phyloP scores from a whole-genome alignment of 2,888 invertebrate species.

The Itoplectis maculator region DNA sequence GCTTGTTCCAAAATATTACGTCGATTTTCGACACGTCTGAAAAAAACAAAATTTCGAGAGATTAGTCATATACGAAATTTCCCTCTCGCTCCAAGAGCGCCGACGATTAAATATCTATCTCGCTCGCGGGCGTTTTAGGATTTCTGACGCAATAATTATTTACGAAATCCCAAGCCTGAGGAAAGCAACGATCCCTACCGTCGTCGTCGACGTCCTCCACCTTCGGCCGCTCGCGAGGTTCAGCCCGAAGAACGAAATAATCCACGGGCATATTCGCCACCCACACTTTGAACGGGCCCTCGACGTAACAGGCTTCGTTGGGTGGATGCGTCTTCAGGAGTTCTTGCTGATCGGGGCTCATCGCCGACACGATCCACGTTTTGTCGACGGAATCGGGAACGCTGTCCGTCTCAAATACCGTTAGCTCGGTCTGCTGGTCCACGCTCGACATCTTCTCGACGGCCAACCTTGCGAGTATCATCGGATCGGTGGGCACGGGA shows the following conservation, averaged over 20 bases:
- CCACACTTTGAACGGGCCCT: conserved; percentile 94
- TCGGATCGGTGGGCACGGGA: conserved; percentile 90
- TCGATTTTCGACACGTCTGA: conserved; percentile 90
- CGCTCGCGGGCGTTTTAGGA: neutral
- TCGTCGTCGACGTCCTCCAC: conserved; percentile 86
- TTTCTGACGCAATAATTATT: neutral
- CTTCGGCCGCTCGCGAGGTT: conserved; percentile 84
- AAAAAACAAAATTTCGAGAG: conserved; percentile 73
- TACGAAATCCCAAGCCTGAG: neutral
- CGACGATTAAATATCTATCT: too few species aligned
- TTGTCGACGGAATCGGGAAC: conserved; percentile 92
- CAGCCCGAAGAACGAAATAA: conserved; percentile 93
- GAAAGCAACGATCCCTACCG: conserved; percentile 85
- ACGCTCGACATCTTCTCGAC: conserved; percentile 93
- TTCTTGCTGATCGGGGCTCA: conserved; percentile 91
- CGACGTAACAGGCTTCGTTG: conserved; percentile 89
- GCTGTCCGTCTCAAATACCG: conserved; percentile 89
- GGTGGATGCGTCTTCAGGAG: conserved; percentile 88
- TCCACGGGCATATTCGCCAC: conserved; percentile 90
- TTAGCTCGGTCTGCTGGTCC: conserved; percentile 90
- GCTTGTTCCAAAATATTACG: conserved; percentile 86
- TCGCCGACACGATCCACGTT: conserved; percentile 96
- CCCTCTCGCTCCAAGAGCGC: too few species aligned
- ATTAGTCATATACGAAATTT: neutral
- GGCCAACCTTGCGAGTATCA: conserved; percentile 93